phyloP scores from a whole-genome alignment of 2,797 vertebrate genomes.

The Decapterus maruadsi region DNA sequence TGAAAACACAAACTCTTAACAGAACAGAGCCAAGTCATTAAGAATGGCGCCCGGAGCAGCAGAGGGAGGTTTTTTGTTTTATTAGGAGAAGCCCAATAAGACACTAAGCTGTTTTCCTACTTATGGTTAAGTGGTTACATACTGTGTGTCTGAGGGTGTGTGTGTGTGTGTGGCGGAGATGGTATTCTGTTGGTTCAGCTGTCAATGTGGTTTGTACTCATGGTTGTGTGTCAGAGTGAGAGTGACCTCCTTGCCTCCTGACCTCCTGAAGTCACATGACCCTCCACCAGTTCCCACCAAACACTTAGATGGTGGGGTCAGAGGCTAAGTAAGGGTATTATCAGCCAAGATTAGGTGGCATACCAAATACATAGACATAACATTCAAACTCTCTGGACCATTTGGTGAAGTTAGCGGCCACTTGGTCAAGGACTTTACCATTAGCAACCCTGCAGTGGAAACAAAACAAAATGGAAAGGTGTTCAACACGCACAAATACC shows the following conservation, averaged over 20 bases:
- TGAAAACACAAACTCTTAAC: conserved; percentile 34
- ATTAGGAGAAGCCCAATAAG: conserved; percentile 61
- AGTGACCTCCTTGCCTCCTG: conserved; percentile 67
- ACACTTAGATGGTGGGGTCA: conserved; percentile 71
- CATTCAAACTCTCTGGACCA: conserved; percentile 52
- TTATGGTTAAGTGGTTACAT: conserved; percentile 70
- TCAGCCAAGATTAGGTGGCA: conserved; percentile 64
- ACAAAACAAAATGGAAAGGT: not conserved
- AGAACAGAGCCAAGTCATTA: conserved; percentile 36
- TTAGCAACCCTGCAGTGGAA: not conserved
- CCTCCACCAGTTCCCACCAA: conserved; percentile 70
- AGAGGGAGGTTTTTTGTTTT: conserved; percentile 48
- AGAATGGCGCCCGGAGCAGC: conserved; percentile 43
- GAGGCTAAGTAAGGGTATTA: conserved; percentile 74
- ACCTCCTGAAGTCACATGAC: conserved; percentile 74
- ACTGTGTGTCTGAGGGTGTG: conserved; percentile 44
- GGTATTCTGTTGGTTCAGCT: conserved; percentile 30
- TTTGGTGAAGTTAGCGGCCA: conserved; percentile 53
- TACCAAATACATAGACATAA: conserved; percentile 72
- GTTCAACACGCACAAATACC: not conserved
- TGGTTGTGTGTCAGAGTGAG: conserved; percentile 36
- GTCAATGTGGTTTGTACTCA: conserved; percentile 3
- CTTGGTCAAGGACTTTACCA: conserved; percentile 16
- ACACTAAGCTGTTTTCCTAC: conserved; percentile 73
- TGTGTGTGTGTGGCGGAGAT: conserved; percentile 15